Conservation (phyloP, 1,140 invertebrate species). For the Camponotus pennsylvanicus region DNA sequence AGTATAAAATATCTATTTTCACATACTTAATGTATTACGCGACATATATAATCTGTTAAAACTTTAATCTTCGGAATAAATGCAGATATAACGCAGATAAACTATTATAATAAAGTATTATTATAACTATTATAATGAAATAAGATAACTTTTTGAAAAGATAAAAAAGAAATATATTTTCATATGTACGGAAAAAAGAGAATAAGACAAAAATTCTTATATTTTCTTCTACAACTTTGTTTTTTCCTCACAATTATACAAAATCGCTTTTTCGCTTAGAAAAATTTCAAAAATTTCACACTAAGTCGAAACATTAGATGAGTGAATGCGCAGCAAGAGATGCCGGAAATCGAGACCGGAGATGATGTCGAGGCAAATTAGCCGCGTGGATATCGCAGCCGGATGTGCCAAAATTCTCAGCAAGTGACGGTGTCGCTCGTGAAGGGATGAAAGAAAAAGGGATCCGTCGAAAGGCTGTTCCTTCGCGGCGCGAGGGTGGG, state of each 20-base stretch:
- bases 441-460: constrained; percentile 29
- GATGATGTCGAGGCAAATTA: constrained; percentile 48
- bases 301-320: constrained; percentile 12
- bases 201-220: not conserved
- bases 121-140: not conserved
- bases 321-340: constrained; percentile 2
- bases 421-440: constrained; percentile 34
- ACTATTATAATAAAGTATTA: not conserved
- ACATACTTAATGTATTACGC: constrained; percentile 32
- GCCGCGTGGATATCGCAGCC: constrained; percentile 50
- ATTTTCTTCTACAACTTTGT: not conserved
- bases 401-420: constrained; percentile 53
- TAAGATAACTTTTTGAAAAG: not conserved
- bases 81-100: not conserved
- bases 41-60: constrained; percentile 28
- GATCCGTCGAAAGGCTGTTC: constrained; percentile 50
- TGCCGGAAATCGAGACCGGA: constrained; percentile 22
- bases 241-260: not conserved
- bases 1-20: constrained; percentile 44
- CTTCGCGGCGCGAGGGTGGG: constrained; percentile 58
- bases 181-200: not conserved
- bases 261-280: not conserved
- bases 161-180: not conserved
- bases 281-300: constrained; percentile 16
- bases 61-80: not conserved